Conservation (phyloP, 2,888 invertebrate species). For the Limnephilus lunatus region DNA sequence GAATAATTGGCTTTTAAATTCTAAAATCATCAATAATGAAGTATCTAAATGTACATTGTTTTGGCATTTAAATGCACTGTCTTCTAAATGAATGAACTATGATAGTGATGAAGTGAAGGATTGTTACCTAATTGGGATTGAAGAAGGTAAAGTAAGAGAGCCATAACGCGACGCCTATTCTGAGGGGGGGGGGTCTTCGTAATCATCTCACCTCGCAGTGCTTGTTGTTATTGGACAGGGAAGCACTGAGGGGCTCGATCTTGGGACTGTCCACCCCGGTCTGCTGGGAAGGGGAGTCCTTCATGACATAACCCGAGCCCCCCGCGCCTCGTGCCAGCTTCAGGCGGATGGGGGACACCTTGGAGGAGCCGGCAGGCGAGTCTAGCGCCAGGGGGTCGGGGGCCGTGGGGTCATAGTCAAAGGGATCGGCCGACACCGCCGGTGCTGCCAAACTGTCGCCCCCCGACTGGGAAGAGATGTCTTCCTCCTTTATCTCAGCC, state of each 20-base stretch:
- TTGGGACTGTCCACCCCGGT: slow-evolving; percentile 74
- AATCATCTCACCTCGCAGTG: slow-evolving; percentile 95
- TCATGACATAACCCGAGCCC: slow-evolving; percentile 84
- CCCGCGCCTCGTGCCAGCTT: slow-evolving; percentile 90
- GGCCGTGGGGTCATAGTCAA: slow-evolving; percentile 75
- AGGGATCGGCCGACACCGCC: slow-evolving; percentile 69
- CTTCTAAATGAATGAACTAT: neutral
- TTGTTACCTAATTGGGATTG: slow-evolving; percentile 9
- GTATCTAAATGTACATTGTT: slow-evolving; percentile 25
- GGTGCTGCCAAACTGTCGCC: slow-evolving; percentile 22
- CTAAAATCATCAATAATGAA: slow-evolving; percentile 14
- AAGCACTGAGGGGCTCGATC: slow-evolving; percentile 63
- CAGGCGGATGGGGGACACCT: slow-evolving; percentile 88
- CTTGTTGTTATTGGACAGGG: slow-evolving; percentile 81
- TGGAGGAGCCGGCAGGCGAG: slow-evolving; percentile 78
- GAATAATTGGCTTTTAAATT: slow-evolving; percentile 43
- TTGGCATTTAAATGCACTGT: slow-evolving; percentile 40
- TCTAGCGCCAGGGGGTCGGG: slow-evolving; percentile 75
- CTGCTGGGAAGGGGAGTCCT: slow-evolving; percentile 69
- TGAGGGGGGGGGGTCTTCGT: slow-evolving; percentile 66
- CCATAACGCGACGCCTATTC: neutral
- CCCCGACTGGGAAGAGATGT: slow-evolving; percentile 54
- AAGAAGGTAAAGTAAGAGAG: neutral
- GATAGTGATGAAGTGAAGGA: slow-evolving; percentile 25
- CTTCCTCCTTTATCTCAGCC: slow-evolving; percentile 67